Evolutionary conservation across 1,140 invertebrate genomes (phyloP).

Genomic region (Medauroidea extradentata): DNA sequence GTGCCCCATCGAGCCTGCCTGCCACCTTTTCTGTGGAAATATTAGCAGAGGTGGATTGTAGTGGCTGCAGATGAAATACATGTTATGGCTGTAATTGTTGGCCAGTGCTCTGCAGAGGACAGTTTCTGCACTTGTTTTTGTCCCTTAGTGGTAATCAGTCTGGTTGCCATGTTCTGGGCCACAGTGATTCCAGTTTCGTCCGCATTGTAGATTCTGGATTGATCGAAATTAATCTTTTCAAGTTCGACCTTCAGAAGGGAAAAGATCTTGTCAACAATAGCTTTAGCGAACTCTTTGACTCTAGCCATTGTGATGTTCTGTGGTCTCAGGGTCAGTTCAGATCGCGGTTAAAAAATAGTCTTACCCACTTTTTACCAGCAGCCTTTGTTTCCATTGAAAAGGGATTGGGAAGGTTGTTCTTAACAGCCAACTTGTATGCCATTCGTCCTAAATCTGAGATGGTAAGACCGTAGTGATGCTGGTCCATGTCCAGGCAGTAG

Average conservation of each 20-base stretch:
- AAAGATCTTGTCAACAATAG: not conserved
- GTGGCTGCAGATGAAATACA: too few relatives aligned
- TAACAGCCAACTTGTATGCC: slow-evolving; percentile 28
- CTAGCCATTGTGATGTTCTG: not conserved
- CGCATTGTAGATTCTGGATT: slow-evolving; percentile 14
- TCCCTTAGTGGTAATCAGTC: slow-evolving; percentile 28
- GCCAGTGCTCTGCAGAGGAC: too few relatives aligned
- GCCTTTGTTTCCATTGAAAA: not conserved
- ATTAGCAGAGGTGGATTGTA: too few relatives aligned
- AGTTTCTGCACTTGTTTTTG: too few relatives aligned
- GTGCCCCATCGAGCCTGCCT: too few relatives aligned
- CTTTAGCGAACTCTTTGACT: not conserved
- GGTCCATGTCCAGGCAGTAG: slow-evolving; percentile 24
- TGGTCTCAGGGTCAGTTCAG: not conserved
- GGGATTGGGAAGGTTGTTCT: slow-evolving; percentile 18
- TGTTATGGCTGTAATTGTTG: too few relatives aligned
- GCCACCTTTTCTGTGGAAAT: too few relatives aligned
- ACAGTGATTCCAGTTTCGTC: slow-evolving; percentile 18
- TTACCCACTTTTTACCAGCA: not conserved
- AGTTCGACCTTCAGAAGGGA: not conserved
- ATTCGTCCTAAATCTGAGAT: slow-evolving; percentile 19
- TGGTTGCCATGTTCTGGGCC: slow-evolving; percentile 17
- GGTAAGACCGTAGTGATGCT: slow-evolving; percentile 23
- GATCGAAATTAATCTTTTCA: slow-evolving; percentile 12
- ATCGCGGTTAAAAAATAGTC: not conserved